phyloP scores from a whole-genome alignment of 2,888 invertebrate genomes.

The Drosophila longiperda region DNA sequence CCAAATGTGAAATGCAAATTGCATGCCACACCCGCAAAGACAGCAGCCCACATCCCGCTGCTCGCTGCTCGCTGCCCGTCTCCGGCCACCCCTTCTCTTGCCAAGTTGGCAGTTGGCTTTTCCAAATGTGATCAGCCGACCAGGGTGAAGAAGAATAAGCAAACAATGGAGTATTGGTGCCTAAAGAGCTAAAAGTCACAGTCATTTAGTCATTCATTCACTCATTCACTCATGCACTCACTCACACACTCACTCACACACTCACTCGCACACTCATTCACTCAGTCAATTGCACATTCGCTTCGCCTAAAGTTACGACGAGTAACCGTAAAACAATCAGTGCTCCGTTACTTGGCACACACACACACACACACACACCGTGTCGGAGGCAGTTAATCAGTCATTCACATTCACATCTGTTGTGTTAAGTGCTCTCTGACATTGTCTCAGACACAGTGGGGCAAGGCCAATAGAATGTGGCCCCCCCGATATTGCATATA shows the following conservation, averaged over 20 bases:
- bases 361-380: conserved; percentile 11
- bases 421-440: conserved; percentile 57
- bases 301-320: conserved; percentile 31
- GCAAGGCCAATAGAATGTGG: conserved; percentile 26
- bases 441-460: conserved; percentile 54
- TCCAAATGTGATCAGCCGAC: conserved; percentile 43
- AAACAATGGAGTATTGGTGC: conserved; percentile 28
- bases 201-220: conserved; percentile 36
- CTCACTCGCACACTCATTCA: conserved; percentile 35
- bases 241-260: conserved; percentile 36
- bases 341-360: conserved; percentile 36
- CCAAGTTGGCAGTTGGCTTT: conserved; percentile 55
- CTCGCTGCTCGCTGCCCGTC: background rate
- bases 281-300: conserved; percentile 52
- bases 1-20: conserved; percentile 74
- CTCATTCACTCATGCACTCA: conserved; percentile 32
- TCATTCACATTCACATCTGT: conserved; percentile 60
- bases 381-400: conserved; percentile 57
- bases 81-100: background rate
- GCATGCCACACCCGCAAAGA: conserved; percentile 62
- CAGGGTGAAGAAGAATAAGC: conserved; percentile 1
- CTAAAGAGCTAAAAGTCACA: conserved; percentile 11
- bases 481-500: background rate
- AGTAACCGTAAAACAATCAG: conserved; percentile 32
- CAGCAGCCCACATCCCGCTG: background rate